A percentile compares a stretch with the other conserved stretches of the same genome.
These are phyloP conservation scores for Prinia subflava DNA, from an alignment of 2,113 vertebrate genomes.

Conservation along the genomic window DNA sequence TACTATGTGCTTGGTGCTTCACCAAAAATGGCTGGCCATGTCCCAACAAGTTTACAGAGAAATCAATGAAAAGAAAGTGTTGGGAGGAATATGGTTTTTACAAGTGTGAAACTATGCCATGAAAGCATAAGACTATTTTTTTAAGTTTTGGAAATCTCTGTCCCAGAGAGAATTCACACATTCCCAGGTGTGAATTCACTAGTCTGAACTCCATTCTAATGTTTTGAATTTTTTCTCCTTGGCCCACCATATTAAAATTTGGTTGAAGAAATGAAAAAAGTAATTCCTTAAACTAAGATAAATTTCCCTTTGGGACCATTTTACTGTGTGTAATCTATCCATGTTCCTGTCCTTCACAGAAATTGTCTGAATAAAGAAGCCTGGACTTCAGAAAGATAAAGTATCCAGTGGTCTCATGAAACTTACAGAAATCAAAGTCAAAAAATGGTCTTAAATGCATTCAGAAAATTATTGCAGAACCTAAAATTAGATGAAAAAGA, in stretches of 20 bases:
- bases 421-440: not conserved
- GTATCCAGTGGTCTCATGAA: not conserved
- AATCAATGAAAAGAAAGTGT: not conserved
- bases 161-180: not conserved
- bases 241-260: not conserved
- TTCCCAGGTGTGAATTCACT: not conserved
- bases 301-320: not conserved
- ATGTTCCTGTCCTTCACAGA: not conserved
- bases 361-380: not conserved
- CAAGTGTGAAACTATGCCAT: not conserved
- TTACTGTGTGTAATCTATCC: not conserved
- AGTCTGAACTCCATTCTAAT: not conserved
- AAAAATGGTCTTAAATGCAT: not conserved
- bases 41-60: not conserved
- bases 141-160: not conserved
- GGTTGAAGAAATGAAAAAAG: not conserved
- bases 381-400: not conserved
- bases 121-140: not conserved
- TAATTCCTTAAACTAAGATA: not conserved
- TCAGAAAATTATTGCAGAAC: not conserved
- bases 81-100: not conserved
- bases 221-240: not conserved
- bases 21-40: not conserved
- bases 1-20: not conserved
- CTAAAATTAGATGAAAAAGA: not conserved